Evolutionary conservation across 1,140 invertebrate genomes (phyloP).

Genomic region (Papilio polytes): DNA sequence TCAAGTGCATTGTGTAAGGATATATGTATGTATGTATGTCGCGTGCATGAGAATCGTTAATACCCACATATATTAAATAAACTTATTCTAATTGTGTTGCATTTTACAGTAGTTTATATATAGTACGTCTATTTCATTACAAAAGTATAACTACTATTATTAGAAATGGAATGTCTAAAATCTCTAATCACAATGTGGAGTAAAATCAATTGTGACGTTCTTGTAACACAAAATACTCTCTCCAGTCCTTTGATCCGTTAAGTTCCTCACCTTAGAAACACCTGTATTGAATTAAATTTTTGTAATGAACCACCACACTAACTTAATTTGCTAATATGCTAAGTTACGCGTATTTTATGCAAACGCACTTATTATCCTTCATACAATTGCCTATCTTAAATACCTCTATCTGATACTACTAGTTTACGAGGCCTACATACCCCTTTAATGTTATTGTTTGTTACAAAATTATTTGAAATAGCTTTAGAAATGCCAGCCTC

Average conservation of each 20-base stretch:
- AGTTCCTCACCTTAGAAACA: no score
- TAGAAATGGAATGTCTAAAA: no score
- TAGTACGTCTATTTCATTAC: no score
- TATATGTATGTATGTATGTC: constrained; percentile 33
- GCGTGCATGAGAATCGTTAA: neutral
- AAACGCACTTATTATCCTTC: constrained; percentile 43
- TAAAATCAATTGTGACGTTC: no score
- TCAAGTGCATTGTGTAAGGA: constrained; percentile 30
- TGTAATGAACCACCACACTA: neutral
- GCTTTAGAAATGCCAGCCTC: constrained; percentile 30
- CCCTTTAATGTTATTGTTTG: constrained; percentile 15
- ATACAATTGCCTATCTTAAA: constrained; percentile 27
- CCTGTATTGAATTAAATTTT: no score
- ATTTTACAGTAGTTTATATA: no score
- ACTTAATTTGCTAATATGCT: neutral
- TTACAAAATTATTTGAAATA: constrained; percentile 13
- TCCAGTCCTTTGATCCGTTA: no score
- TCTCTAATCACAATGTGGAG: no score
- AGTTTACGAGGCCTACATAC: constrained; percentile 12
- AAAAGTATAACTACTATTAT: no score
- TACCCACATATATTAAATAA: neutral
- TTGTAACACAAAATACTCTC: no score
- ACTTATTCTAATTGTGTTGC: neutral
- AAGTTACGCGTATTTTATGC: constrained; percentile 43
- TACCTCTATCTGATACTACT: constrained; percentile 42